Percentiles rank a stretch among this genome's conserved stretches.
These are phyloP conservation scores for Pecten maximus DNA, from an alignment of 2,888 invertebrate species.

Conservation along the genomic window DNA sequence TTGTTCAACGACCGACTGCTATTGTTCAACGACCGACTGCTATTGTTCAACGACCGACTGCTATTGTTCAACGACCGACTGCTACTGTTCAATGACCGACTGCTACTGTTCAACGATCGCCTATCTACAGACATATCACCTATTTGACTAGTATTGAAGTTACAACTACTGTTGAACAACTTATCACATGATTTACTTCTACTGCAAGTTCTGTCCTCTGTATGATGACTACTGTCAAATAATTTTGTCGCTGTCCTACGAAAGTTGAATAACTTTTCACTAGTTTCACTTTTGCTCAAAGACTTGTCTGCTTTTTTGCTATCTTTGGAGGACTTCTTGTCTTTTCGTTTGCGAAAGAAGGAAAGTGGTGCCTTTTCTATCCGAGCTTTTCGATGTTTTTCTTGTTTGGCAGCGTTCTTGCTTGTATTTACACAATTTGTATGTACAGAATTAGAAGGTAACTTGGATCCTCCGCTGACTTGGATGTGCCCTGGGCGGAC, in stretches of 20 bases:
- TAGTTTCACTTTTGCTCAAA: background rate
- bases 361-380: slow-evolving; percentile 7
- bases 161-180: slow-evolving; percentile 4
- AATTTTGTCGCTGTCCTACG: background rate
- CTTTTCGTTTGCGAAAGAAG: slow-evolving; percentile 13
- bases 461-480: background rate
- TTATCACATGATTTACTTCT: background rate
- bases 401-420: background rate
- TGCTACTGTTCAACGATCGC: no score
- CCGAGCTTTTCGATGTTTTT: background rate
- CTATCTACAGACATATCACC: background rate
- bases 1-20: background rate
- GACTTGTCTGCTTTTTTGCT: slow-evolving; percentile 37
- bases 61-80: no score
- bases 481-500: background rate
- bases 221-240: background rate
- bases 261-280: background rate
- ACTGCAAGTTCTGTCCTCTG: background rate
- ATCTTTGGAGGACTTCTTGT: slow-evolving; percentile 33
- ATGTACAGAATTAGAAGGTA: slow-evolving; percentile 43
- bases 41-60: background rate
- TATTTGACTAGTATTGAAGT: background rate
- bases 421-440: slow-evolving; percentile 47
- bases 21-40: background rate
- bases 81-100: no score